Evolutionary conservation across 64 coral and sea anemone species (phyloP).

Genomic region (Porites lutea): DNA sequence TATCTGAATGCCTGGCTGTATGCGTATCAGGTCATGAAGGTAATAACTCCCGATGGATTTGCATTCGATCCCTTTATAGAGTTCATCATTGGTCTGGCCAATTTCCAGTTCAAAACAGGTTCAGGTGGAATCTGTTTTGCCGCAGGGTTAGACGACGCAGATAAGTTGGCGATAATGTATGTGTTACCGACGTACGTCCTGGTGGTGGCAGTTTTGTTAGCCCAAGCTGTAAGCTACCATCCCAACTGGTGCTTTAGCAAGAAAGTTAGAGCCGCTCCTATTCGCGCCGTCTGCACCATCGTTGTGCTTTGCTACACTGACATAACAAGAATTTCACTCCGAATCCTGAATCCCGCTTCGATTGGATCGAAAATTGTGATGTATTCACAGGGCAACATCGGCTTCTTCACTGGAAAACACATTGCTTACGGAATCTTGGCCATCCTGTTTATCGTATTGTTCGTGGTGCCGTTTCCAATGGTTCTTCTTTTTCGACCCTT

Average conservation of each 20-base stretch:
- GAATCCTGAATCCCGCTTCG: constrained; percentile 71
- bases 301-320: constrained; percentile 94
- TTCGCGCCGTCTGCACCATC: constrained; percentile 84
- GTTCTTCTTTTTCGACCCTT: constrained; percentile 82
- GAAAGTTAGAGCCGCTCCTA: constrained; percentile 56
- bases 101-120: constrained; percentile 69
- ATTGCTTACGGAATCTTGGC: constrained; percentile 74
- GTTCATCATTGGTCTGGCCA: constrained; percentile 78
- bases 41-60: constrained; percentile 73
- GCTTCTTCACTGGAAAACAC: constrained; percentile 83
- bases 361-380: constrained; percentile 66
- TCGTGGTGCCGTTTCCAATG: constrained; percentile 82
- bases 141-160: constrained; percentile 65
- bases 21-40: constrained; percentile 89
- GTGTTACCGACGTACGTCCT: constrained; percentile 76
- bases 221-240: constrained; percentile 45
- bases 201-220: constrained; percentile 65
- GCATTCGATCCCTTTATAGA: constrained; percentile 72
- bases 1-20: constrained; percentile 98
- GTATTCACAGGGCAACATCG: constrained; percentile 76
- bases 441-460: constrained; percentile 53
- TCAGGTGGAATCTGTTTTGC: constrained; percentile 69
- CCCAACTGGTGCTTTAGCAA: constrained; percentile 69
- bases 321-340: constrained; percentile 81
- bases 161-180: constrained; percentile 81